Evolutionary conservation across 2,113 vertebrate genomes (phyloP).

Genomic region (Nyctibius bracteatus): DNA sequence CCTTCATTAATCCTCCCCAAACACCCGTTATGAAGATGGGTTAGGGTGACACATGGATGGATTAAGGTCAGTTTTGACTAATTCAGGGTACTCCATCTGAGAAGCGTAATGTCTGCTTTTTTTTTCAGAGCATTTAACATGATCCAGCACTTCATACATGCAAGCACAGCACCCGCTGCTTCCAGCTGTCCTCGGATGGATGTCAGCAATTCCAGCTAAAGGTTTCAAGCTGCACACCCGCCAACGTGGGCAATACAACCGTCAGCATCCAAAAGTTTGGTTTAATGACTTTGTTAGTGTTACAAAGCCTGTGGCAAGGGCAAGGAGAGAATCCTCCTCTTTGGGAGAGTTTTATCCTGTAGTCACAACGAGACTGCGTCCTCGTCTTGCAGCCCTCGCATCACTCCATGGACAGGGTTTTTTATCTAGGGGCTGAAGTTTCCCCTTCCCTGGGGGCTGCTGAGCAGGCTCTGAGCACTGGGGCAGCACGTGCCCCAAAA

Average conservation of each 20-base stretch:
- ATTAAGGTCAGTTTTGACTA: conserved; percentile 43
- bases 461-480: not conserved
- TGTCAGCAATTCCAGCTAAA: conserved; percentile 16
- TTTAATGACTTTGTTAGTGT: not conserved
- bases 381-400: not conserved
- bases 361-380: not conserved
- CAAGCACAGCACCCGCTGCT: conserved; percentile 33
- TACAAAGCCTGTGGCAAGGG: not conserved
- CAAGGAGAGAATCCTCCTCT: not conserved
- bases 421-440: not conserved
- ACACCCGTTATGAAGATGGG: not conserved
- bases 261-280: not conserved
- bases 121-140: not conserved
- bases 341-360: not conserved
- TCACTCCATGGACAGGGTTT: not conserved
- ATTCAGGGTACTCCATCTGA: not conserved
- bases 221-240: not conserved
- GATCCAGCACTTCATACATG: conserved; percentile 13
- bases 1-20: conserved; percentile 19
- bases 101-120: not conserved
- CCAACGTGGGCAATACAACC: not conserved
- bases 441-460: not conserved
- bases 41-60: conserved; percentile 9
- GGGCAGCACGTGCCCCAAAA: not conserved
- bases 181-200: not conserved